Evolutionary conservation across 2,113 vertebrate species (phyloP).

Genomic region (Archilochus colubris): DNA sequence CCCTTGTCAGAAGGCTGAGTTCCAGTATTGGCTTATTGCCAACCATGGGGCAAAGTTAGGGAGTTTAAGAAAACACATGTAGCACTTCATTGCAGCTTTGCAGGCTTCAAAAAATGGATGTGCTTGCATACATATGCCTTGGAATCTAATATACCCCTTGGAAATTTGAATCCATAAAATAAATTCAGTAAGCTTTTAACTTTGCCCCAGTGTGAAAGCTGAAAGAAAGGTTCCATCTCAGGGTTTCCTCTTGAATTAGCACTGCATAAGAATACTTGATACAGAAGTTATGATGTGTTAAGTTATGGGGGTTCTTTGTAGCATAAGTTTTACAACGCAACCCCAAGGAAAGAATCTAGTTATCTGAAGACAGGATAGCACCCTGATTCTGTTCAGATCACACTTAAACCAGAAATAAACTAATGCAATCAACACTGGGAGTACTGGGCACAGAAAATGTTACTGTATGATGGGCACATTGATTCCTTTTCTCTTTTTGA

Average conservation of each 20-base stretch:
- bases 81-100: background rate
- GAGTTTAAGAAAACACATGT: background rate
- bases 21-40: background rate
- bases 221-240: background rate
- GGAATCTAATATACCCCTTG: background rate
- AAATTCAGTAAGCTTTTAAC: background rate
- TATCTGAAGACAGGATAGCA: background rate
- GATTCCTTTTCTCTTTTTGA: background rate
- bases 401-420: background rate
- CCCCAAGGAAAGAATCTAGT: background rate
- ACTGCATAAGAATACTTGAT: background rate
- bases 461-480: background rate
- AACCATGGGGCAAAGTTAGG: background rate
- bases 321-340: background rate
- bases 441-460: background rate
- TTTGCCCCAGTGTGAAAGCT: background rate
- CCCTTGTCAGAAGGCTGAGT: background rate
- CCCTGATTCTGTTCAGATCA: background rate
- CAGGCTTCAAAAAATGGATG: background rate
- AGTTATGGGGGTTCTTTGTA: background rate
- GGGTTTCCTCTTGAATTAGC: background rate
- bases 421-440: background rate
- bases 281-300: background rate
- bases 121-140: background rate
- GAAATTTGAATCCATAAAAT: background rate